Conservation (phyloP, 1,140 invertebrate species). For the Callitettix versicolor region DNA sequence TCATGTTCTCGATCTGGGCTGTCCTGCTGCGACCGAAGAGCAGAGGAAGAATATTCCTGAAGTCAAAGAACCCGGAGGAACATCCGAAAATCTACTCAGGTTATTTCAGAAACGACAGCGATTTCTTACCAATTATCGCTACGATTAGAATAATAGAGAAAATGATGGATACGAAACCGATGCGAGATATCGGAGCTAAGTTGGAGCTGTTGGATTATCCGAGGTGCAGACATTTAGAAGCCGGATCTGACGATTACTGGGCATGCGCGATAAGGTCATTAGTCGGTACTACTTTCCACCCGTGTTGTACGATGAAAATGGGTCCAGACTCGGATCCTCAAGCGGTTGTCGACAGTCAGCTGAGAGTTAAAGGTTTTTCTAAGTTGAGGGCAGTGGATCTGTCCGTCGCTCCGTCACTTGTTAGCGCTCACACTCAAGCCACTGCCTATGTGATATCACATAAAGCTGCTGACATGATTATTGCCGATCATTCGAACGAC, state of each 20-base stretch:
- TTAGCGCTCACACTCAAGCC: conserved; percentile 47
- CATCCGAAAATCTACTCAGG: conserved; percentile 71
- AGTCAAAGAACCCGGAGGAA: conserved; percentile 47
- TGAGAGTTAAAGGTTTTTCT: conserved; percentile 47
- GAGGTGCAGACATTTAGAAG: too few relatives aligned
- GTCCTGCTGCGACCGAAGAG: conserved; percentile 43
- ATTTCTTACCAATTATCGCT: conserved; percentile 37
- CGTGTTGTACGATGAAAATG: conserved; percentile 35
- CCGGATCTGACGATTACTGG: conserved; percentile 21
- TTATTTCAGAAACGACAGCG: conserved; percentile 56
- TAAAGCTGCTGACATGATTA: conserved; percentile 56
- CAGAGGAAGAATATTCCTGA: conserved; percentile 51
- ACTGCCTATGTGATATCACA: too few relatives aligned
- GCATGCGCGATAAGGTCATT: conserved; percentile 27
- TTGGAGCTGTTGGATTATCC: too few relatives aligned
- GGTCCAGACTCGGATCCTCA: conserved; percentile 22
- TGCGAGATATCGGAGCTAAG: too few relatives aligned
- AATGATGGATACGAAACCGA: too few relatives aligned
- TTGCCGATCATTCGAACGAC: conserved; percentile 41
- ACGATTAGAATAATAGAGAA: too few relatives aligned
- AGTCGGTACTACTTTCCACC: conserved; percentile 30
- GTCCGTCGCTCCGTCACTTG: conserved; percentile 58
- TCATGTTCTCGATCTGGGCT: too few relatives aligned
- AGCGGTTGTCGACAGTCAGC: conserved; percentile 47
- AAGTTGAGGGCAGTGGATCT: conserved; percentile 54